A percentile compares a stretch with the other conserved stretches of the same genome.
phyloP scores from a whole-genome alignment of 1,140 invertebrate genomes.

The Trichonephila clavata region DNA sequence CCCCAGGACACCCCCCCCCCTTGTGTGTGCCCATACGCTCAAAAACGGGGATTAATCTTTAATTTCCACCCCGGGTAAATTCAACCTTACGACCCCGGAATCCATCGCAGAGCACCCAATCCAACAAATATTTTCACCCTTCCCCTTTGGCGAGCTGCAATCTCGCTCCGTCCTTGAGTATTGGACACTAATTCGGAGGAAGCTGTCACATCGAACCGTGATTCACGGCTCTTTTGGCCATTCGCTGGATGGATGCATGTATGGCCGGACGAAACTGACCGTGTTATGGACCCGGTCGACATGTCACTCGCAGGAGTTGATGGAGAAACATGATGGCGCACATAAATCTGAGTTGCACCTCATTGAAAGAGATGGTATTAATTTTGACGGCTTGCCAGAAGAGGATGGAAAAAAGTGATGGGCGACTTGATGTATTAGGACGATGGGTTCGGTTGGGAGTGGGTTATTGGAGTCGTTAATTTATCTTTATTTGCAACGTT shows the following conservation, averaged over 20 bases:
- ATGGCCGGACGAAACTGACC: background rate
- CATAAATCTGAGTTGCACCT: constrained; percentile 31
- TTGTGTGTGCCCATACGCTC: too few species aligned
- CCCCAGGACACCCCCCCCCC: too few species aligned
- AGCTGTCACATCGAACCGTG: constrained; percentile 28
- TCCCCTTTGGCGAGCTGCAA: background rate
- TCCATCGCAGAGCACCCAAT: background rate
- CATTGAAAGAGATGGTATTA: constrained; percentile 26
- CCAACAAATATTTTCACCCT: background rate
- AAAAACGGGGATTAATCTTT: too few species aligned
- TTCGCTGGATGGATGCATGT: background rate
- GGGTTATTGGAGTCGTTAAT: background rate
- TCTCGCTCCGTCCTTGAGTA: background rate
- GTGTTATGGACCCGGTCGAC: background rate
- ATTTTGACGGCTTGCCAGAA: background rate
- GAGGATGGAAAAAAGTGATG: background rate
- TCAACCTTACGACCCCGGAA: too few species aligned
- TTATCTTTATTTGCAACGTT: background rate
- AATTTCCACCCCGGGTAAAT: too few species aligned
- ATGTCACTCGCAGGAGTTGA: background rate
- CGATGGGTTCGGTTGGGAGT: background rate
- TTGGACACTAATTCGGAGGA: constrained; percentile 51
- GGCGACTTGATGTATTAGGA: background rate
- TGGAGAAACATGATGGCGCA: constrained; percentile 20
- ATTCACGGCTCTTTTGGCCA: constrained; percentile 28